Conservation (phyloP, 2,797 vertebrate species). For the Enteromius trimaculatus region DNA sequence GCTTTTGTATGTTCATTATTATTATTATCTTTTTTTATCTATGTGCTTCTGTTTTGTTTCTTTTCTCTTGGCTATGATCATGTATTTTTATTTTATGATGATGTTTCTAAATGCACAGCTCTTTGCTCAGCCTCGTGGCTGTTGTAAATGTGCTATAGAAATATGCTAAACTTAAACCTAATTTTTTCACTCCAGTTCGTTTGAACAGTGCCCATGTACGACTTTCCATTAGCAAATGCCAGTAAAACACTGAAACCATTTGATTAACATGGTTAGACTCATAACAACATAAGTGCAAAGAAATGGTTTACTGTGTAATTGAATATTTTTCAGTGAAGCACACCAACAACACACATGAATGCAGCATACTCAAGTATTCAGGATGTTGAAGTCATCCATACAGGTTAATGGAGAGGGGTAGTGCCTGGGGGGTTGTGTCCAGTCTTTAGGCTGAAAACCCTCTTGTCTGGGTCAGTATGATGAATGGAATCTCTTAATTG, state of each 20-base stretch:
- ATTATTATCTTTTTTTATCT: too few relatives aligned
- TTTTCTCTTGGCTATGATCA: too few relatives aligned
- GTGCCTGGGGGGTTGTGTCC: slow-evolving; percentile 28
- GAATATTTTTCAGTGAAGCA: neutral
- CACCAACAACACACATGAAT: neutral
- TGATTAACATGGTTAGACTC: neutral
- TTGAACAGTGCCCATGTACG: slow-evolving; percentile 22
- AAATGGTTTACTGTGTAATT: neutral
- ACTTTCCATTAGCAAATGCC: slow-evolving; percentile 5
- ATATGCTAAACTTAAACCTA: too few relatives aligned
- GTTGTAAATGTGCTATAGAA: too few relatives aligned
- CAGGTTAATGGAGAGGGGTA: slow-evolving; percentile 33
- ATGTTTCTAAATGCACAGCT: too few relatives aligned
- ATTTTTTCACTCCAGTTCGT: slow-evolving; percentile 41
- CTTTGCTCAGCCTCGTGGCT: too few relatives aligned
- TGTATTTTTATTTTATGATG: too few relatives aligned
- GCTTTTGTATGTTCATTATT: too few relatives aligned
- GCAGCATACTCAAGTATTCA: neutral
- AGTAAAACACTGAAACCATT: neutral
- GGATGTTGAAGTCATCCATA: slow-evolving; percentile 14
- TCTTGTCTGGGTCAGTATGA: slow-evolving; percentile 59
- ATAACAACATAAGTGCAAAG: neutral
- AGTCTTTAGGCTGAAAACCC: slow-evolving; percentile 45
- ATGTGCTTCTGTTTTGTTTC: too few relatives aligned
- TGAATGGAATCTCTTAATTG: slow-evolving; percentile 61